A percentile compares a stretch with the other conserved stretches of the same genome.
Conservation (phyloP, 2,113 vertebrate species). For the Lepus americanus region DNA sequence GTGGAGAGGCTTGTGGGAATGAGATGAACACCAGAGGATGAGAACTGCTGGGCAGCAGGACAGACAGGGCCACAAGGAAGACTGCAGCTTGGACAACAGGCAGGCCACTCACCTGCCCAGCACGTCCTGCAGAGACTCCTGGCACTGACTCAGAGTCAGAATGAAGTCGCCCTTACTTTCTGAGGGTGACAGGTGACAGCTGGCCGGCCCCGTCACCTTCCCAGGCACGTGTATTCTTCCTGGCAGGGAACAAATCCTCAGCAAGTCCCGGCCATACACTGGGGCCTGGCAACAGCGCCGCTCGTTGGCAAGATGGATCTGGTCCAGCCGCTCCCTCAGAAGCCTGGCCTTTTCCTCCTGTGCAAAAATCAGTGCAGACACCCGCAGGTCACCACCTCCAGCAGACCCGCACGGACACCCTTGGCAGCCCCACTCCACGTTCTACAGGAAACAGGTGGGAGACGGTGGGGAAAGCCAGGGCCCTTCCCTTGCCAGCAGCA, state of each 20-base stretch:
- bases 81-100: background rate
- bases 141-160: slow-evolving; percentile 78
- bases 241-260: slow-evolving; percentile 89
- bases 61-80: background rate
- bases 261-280: slow-evolving; percentile 93
- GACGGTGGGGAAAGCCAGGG: accelerated
- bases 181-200: slow-evolving; percentile 81
- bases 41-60: too few species aligned
- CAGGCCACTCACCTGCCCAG: slow-evolving; percentile 68
- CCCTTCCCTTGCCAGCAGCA: accelerated
- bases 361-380: background rate
- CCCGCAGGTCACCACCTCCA: too few species aligned
- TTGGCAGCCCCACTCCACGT: background rate
- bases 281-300: slow-evolving; percentile 92
- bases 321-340: slow-evolving; percentile 92
- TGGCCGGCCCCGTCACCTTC: slow-evolving; percentile 91
- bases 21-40: background rate
- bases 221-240: slow-evolving; percentile 73
- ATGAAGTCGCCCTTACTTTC: slow-evolving; percentile 80
- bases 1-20: background rate
- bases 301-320: slow-evolving; percentile 92
- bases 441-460: background rate
- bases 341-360: slow-evolving; percentile 93
- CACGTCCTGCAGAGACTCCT: slow-evolving; percentile 73
- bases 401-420: too few species aligned